Evolutionary conservation across 1,140 invertebrate species (phyloP), one percentile per base, ranked within the genome.

Genomic region (Probaryconus sp.): DNA sequence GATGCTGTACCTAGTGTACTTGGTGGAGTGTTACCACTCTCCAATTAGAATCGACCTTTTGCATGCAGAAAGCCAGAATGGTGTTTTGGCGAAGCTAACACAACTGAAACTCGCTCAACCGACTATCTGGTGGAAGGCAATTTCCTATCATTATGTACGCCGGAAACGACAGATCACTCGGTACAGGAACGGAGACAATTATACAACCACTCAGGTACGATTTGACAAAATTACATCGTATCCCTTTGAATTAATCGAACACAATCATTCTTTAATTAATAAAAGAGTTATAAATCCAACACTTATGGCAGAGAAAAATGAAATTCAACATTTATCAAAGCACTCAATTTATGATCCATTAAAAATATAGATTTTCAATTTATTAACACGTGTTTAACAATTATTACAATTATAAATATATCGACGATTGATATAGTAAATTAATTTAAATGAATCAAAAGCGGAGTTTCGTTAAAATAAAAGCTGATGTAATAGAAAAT

Each of bases 71-170:
- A 91, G 92, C 71, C 91, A 93, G 2, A 89, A 89, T 4, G 88
- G 91, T 2, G 92, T 94, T 13, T 89, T 93, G 42, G 89, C 92
- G 5, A 91, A 92, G 79, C 90, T 95, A 9, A 88, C 91, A 42
- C 89, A 91, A 42, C 91, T 96, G 89, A 89, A 91, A 58, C 89
- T 90, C 24, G 92, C 94, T 1, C 90, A 91, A 50, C 94, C 95
- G 0, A 91, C 94, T 53, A 92, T 96, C 13, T 96, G 95, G 94
- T 96, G 95, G 95, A 96, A 95, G 80, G 94, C 94, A 9, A 91
- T 95, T 35, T 95, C 94, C 79, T 96, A 96, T 84, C 95, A 96
- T 86, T 96, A 96, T 81, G 92, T 95, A 17, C 83, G 94, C 31
- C 89, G 94, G 60, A 94, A 94, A 78, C 87, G 94, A 26, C 91